Evolutionary conservation across 2,888 invertebrate species (phyloP), one percentile per base, ranked within the genome.

Genomic region (Linnaemya vulpina): DNA sequence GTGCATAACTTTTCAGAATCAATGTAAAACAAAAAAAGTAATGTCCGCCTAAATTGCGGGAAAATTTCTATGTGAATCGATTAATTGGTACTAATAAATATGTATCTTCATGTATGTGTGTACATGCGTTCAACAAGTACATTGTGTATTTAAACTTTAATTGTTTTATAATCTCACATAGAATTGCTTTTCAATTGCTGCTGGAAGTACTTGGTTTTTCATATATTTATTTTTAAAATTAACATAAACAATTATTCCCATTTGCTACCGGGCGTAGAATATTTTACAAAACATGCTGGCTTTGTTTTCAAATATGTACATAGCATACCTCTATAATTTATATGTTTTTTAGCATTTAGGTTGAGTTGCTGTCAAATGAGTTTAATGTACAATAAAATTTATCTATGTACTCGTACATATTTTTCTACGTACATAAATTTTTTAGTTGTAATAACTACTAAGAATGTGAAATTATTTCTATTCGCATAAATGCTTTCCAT

Each of bases 131-230:
- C 43, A 10, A 58, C 13, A 0, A 43, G 8, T 25, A 17, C 38
- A 71, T 20, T 71, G 43, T 71, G 58, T 71, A 25, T 55, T 46
- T 22, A 30, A 71, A 58, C 30, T 43, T 46, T 15, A 71, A 71
- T 71, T 71, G 30, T 58, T 58, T 71, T 46, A 60, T 71, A 71
- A 30, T 46, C 17, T 53, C 53, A 75, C 65, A 65, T 55, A 15
- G 55, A 73, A 58, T 73, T 60, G 20, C 17, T 35, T 30, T 73
- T 73, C 60, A 75, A 53, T 75, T 65, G 63, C 30, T 13, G 40
- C 17, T 55, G 13, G 7, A 30, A 75, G 65, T 43, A 55, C 65
- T 43, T 65, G 43, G 17, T 65, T 65, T 75, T 63, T 40, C 51
- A 30, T 25, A 9, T 49, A 20, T 17, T 51, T 22, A 53, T 74